phyloP scores from a whole-genome alignment of 2,797 vertebrate genomes.

The Decapterus maruadsi region DNA sequence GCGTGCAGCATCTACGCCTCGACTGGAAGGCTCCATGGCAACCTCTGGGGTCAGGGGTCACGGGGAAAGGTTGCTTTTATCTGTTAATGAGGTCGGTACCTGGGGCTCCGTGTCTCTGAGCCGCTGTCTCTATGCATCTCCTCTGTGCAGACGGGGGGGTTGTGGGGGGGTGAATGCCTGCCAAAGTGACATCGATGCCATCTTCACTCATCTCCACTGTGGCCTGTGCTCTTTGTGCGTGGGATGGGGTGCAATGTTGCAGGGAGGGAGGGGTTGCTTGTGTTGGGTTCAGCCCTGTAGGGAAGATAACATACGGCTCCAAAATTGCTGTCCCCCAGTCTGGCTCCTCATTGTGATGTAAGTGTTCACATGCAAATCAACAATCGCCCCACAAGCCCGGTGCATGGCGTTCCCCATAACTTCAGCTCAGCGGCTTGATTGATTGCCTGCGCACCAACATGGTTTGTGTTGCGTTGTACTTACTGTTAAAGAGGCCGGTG shows the following conservation, averaged over 20 bases:
- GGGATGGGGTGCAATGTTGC: slow-evolving; percentile 13
- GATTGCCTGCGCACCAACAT: slow-evolving; percentile 50
- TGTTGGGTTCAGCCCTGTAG: slow-evolving; percentile 59
- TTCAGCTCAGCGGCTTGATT: slow-evolving; percentile 59
- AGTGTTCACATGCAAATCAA: slow-evolving; percentile 83
- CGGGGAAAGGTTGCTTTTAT: slow-evolving; percentile 88
- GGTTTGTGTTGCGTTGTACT: slow-evolving; percentile 50
- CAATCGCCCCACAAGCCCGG: slow-evolving; percentile 53
- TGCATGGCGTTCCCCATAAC: slow-evolving; percentile 37
- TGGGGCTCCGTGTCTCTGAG: slow-evolving; percentile 80
- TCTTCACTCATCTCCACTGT: slow-evolving; percentile 77
- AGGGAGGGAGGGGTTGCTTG: slow-evolving; percentile 44
- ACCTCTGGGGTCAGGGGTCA: slow-evolving; percentile 82
- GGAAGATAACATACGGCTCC: slow-evolving; percentile 75
- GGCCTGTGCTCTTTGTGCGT: slow-evolving; percentile 31
- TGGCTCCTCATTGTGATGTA: slow-evolving; percentile 77
- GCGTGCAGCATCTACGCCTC: slow-evolving; percentile 74
- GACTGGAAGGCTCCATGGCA: slow-evolving; percentile 85
- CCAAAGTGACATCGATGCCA: slow-evolving; percentile 79
- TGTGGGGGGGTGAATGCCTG: slow-evolving; percentile 65
- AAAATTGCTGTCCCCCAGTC: slow-evolving; percentile 73
- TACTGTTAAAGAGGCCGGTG: slow-evolving; percentile 49
- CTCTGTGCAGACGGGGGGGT: slow-evolving; percentile 14
- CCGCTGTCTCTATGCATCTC: slow-evolving; percentile 65
- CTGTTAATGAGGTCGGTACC: slow-evolving; percentile 88